Conservation (phyloP, 92 coral and sea anemone species). For the Siderastrea radians region DNA sequence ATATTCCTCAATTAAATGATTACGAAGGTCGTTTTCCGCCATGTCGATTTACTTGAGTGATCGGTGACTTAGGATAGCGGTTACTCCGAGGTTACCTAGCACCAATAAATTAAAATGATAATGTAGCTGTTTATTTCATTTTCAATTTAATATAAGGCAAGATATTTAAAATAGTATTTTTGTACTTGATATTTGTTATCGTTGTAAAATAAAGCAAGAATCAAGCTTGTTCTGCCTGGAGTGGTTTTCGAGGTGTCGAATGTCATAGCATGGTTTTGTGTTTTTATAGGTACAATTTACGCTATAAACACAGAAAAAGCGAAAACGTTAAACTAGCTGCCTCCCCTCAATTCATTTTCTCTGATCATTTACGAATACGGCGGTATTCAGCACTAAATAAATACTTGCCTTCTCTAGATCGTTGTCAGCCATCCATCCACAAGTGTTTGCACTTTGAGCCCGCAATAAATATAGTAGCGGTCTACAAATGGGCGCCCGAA, state of each 20-base stretch:
- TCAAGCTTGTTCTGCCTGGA: slow-evolving; percentile 21
- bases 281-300: slow-evolving; percentile 19
- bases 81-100: slow-evolving; percentile 34
- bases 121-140: not conserved
- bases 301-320: slow-evolving; percentile 43
- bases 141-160: slow-evolving; percentile 11
- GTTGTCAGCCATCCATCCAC: slow-evolving; percentile 29
- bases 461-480: not conserved
- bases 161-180: slow-evolving; percentile 10
- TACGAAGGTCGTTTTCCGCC: slow-evolving; percentile 58
- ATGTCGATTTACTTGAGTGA: slow-evolving; percentile 32
- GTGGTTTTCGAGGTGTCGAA: slow-evolving; percentile 8
- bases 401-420: slow-evolving; percentile 35
- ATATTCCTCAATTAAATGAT: slow-evolving; percentile 57
- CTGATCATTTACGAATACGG: slow-evolving; percentile 7
- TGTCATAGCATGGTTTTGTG: slow-evolving; percentile 27
- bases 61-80: slow-evolving; percentile 36
- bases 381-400: not conserved
- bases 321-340: slow-evolving; percentile 39
- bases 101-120: slow-evolving; percentile 10
- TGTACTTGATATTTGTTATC: slow-evolving; percentile 13
- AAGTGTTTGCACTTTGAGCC: slow-evolving; percentile 19
- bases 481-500: slow-evolving; percentile 11
- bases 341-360: slow-evolving; percentile 40
- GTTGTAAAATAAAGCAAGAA: slow-evolving; percentile 28